Conservation (phyloP, 1,140 invertebrate genomes). For the Papilio xuthus region DNA sequence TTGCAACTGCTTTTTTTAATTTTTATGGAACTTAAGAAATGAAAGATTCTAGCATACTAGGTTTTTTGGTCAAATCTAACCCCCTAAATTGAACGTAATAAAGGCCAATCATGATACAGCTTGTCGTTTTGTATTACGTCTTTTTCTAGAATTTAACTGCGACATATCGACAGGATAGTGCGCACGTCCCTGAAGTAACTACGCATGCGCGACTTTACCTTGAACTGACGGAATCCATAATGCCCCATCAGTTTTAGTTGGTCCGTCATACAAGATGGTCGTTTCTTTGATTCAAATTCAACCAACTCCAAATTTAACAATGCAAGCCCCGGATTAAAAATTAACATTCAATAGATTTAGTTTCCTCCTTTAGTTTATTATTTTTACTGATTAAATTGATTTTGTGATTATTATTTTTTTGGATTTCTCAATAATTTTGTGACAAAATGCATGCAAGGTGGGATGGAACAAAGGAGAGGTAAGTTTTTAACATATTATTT, state of each 20-base stretch:
- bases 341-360: neutral
- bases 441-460: neutral
- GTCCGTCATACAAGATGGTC: neutral
- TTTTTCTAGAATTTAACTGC: neutral
- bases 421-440: neutral
- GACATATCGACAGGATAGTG: conserved; percentile 14
- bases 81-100: neutral
- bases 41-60: too few relatives aligned
- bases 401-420: neutral
- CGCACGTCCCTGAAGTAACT: neutral
- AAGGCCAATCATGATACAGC: neutral
- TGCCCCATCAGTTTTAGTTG: conserved; percentile 13
- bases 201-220: conserved; percentile 22
- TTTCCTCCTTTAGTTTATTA: conserved; percentile 4
- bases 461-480: neutral
- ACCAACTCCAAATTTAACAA: conserved; percentile 18
- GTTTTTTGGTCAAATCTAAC: too few relatives aligned
- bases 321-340: conserved; percentile 19
- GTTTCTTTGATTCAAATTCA: neutral
- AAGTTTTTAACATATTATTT: neutral
- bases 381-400: neutral
- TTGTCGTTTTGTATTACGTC: neutral
- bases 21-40: too few relatives aligned
- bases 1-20: neutral
- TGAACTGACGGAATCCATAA: conserved; percentile 29